Evolutionary conservation across 2,113 vertebrate genomes (phyloP).

Genomic region (Nerophis lumbriciformis): DNA sequence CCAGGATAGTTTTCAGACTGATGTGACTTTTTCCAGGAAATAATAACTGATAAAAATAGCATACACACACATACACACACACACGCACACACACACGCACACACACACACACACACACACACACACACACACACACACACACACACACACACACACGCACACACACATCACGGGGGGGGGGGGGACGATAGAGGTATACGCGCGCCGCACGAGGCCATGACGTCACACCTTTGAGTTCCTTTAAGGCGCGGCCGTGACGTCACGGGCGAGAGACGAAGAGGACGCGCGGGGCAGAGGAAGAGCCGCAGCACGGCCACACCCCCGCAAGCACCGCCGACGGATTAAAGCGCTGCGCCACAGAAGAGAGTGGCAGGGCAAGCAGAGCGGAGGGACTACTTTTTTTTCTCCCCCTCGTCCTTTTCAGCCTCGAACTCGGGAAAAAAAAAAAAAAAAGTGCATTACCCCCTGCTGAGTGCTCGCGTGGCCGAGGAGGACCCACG

Average conservation of each 20-base stretch:
- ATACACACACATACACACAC: background rate
- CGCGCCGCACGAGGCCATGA: constrained; percentile 46
- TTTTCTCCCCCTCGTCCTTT: constrained; percentile 35
- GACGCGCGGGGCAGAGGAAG: constrained; percentile 6
- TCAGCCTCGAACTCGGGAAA: constrained; percentile 16
- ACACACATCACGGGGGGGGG: background rate
- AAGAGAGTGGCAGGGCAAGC: constrained; percentile 43
- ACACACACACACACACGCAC: background rate
- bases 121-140: constrained; percentile 27
- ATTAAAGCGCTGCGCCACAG: constrained; percentile 57
- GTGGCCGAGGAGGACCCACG: constrained; percentile 58
- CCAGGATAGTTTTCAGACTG: background rate
- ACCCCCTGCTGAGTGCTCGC: constrained; percentile 52
- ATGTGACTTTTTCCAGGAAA: constrained; percentile 6
- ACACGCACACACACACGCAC: constrained; percentile 15
- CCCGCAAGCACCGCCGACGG: constrained; percentile 33
- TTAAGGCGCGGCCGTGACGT: constrained; percentile 75
- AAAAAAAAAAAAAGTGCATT: constrained; percentile 30
- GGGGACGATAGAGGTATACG: constrained; percentile 15
- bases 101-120: constrained; percentile 14
- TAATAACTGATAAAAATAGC: background rate
- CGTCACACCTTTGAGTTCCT: constrained; percentile 72
- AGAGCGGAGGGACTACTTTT: constrained; percentile 55
- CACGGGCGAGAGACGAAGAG: constrained; percentile 27
- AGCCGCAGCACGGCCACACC: constrained; percentile 25